Conservation (phyloP, 2,113 vertebrate species). For the Lophotis ruficrista region DNA sequence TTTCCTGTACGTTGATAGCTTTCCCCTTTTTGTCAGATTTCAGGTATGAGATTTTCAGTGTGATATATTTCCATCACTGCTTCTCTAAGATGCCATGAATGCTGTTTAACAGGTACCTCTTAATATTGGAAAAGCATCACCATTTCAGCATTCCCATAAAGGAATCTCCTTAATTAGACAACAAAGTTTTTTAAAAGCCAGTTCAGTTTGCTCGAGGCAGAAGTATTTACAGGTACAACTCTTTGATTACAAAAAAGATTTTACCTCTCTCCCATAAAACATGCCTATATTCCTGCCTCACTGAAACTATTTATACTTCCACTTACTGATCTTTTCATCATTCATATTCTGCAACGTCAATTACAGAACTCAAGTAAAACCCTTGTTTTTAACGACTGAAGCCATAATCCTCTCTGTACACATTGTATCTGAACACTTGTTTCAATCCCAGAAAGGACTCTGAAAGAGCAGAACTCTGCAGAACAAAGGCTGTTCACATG, state of each 20-base stretch:
- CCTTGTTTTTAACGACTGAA: neutral
- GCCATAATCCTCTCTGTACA: neutral
- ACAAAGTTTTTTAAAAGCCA: neutral
- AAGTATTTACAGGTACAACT: neutral
- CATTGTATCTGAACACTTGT: neutral
- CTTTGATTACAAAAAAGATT: neutral
- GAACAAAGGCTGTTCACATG: conserved; percentile 13
- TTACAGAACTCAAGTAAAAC: neutral
- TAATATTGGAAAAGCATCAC: neutral
- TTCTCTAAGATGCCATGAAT: neutral
- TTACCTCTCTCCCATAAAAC: neutral
- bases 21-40: neutral
- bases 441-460: neutral
- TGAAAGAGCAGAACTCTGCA: neutral
- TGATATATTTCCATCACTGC: neutral
- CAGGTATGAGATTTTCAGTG: neutral
- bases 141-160: neutral
- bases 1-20: neutral
- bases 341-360: neutral
- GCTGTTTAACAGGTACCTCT: neutral
- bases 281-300: neutral
- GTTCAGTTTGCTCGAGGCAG: neutral
- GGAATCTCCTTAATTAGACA: neutral
- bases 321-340: neutral
- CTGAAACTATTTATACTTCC: neutral